phyloP scores from a whole-genome alignment of 2,888 invertebrate species.

The Pristionchus maxplancki region DNA sequence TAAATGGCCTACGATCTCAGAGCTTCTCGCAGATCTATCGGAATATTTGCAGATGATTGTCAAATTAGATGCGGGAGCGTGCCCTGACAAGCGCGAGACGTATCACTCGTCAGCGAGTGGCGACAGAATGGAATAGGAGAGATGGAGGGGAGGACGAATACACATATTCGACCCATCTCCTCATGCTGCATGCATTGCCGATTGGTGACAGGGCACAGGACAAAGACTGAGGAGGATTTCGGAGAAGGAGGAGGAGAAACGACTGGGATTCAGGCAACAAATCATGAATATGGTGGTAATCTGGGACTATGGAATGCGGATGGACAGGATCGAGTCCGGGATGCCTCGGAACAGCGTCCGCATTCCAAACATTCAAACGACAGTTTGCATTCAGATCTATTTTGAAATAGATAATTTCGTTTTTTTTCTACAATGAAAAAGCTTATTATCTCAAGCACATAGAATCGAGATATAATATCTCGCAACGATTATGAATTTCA shows the following conservation, averaged over 20 bases:
- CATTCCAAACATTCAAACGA: not conserved
- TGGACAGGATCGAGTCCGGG: not conserved
- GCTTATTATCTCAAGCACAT: no score
- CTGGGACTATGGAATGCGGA: not conserved
- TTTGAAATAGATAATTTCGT: no score
- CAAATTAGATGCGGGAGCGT: not conserved
- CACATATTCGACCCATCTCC: constrained; percentile 16
- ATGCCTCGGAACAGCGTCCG: not conserved
- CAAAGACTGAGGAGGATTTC: constrained; percentile 23
- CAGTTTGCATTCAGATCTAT: no score
- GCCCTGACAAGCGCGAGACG: constrained; percentile 18
- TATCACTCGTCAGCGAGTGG: constrained; percentile 16
- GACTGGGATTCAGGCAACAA: not conserved
- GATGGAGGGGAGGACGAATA: not conserved
- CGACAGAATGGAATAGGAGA: not conserved
- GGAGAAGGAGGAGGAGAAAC: not conserved
- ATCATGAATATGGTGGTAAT: not conserved
- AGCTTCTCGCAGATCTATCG: no score
- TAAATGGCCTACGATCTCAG: not conserved
- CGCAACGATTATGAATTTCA: not conserved
- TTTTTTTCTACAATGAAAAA: no score
- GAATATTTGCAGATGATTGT: not conserved
- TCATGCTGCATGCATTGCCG: constrained; percentile 29
- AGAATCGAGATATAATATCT: no score
- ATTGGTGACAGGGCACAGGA: constrained; percentile 9